Evolutionary conservation across 2,888 invertebrate genomes (phyloP), one percentile per base, ranked within the genome.

Genomic region (Drosophila recens): DNA sequence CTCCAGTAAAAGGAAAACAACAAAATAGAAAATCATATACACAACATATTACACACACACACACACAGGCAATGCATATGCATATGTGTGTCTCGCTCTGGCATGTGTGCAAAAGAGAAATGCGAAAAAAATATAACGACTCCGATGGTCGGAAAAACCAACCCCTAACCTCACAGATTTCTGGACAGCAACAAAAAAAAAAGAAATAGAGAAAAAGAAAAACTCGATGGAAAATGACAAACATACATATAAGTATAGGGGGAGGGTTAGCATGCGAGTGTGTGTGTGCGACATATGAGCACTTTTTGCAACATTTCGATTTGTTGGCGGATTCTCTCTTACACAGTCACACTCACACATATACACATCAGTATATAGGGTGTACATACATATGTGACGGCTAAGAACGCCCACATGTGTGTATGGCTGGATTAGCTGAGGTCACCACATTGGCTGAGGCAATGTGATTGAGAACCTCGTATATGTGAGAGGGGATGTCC

Each of bases 271-370:
- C 66, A 77, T 62, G 69, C 71, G 67, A 4, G 23, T 23, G 27
- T 67, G 72, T 67, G 75, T 79, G 73, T 64, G 67, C 62, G 67
- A 72, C 82, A 87, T 82, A 76, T 87, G 87, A 82, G 89, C 67
- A 71, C 75, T 85, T 89, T 85, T 89, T 87, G 89, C 87, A 88
- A 87, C 89, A 89, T 87, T 87, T 88, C 88, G 83, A 89, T 87
- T 87, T 88, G 87, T 80, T 82, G 76, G 73, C 66, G 58, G 64
- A 63, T 42, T 51, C 59, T 23, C 63, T 33, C 38, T 30, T 61
- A 56, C 72, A 53, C 71, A 59, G 71, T 53, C 43, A 76, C 72
- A 64, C 61, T 56, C 51, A 63, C 64, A 48, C 64, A 61, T 53
- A 77, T 45, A 63, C 40, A 61, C 46, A 45, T 23, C 13, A 34